These are phyloP conservation scores for Pandemis heparana DNA, from an alignment of 2,888 invertebrate genomes.

Conservation along the genomic window DNA sequence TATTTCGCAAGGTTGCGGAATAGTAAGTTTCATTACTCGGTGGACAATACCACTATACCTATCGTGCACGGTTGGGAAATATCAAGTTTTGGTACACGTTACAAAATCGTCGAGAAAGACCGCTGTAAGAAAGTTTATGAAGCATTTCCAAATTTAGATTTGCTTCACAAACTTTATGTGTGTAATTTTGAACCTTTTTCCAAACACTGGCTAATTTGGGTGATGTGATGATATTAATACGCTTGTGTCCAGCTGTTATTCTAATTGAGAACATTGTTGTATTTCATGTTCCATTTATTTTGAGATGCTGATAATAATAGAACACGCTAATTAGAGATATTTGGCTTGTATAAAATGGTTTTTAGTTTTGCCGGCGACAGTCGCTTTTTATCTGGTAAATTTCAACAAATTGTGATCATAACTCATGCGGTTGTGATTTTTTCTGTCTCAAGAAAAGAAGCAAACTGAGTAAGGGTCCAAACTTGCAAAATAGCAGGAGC, in stretches of 20 bases:
- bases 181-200: background rate
- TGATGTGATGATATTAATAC: background rate
- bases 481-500: too few relatives aligned
- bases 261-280: slow-evolving; percentile 1
- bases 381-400: background rate
- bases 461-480: too few relatives aligned
- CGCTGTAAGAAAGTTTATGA: too few relatives aligned
- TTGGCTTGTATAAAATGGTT: background rate
- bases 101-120: too few relatives aligned
- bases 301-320: background rate
- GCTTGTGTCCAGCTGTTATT: background rate
- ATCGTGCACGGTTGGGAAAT: too few relatives aligned
- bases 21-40: too few relatives aligned
- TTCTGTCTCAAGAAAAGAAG: background rate
- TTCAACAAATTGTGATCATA: background rate
- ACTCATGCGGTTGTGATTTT: background rate
- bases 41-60: too few relatives aligned
- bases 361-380: background rate
- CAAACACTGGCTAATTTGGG: background rate
- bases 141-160: slow-evolving; percentile 5
- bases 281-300: background rate
- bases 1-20: too few relatives aligned
- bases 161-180: background rate
- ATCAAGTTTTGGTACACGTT: too few relatives aligned
- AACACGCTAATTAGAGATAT: slow-evolving; percentile 2